Evolutionary conservation across 2,888 invertebrate species (phyloP).

Genomic region (Galerucella calmariensis): DNA sequence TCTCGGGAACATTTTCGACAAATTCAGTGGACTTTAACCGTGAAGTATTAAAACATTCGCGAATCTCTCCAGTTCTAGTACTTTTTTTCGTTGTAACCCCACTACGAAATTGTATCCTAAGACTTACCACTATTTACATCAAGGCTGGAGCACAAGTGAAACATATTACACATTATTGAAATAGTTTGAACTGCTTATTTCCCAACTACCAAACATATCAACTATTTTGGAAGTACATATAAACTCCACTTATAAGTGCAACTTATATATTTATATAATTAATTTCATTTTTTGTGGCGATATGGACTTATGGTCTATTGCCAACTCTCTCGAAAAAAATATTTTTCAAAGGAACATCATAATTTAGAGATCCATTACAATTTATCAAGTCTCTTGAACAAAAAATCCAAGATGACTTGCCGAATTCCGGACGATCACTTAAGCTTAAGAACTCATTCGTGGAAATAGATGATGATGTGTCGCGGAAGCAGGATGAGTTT

Average conservation of each 20-base stretch:
- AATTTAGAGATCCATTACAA: conserved; percentile 4
- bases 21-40: not conserved
- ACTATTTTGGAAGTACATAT: no score
- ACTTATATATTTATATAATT: not conserved
- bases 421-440: conserved; percentile 45
- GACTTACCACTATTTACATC: no score
- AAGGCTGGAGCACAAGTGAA: no score
- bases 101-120: no score
- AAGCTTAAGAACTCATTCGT: conserved; percentile 42
- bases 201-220: no score
- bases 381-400: conserved; percentile 5
- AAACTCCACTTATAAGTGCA: no score
- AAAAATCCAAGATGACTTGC: conserved; percentile 37
- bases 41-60: conserved; percentile 6
- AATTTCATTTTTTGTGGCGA: not conserved
- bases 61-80: no score
- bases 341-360: not conserved
- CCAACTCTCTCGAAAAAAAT: not conserved
- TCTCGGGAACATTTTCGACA: conserved; percentile 12
- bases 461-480: conserved; percentile 17
- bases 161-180: no score
- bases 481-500: conserved; percentile 8
- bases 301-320: not conserved
- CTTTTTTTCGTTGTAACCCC: no score
- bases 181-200: no score